Evolutionary conservation across 2,888 invertebrate genomes (phyloP), one percentile per base, ranked within the genome.

Genomic region (Xanthia togata): DNA sequence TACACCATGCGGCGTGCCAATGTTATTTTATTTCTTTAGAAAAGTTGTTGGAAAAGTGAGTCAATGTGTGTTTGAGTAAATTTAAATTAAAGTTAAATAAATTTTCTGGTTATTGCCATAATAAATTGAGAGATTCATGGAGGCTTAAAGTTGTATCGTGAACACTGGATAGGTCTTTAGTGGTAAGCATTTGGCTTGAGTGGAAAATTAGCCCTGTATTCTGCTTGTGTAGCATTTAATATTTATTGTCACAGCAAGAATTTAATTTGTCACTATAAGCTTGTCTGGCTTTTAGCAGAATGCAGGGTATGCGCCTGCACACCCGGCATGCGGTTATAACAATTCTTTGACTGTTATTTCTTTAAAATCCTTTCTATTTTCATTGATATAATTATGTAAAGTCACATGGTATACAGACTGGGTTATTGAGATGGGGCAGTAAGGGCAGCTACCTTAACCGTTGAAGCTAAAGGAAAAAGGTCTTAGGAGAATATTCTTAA

Each of bases 1-100:
- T 90, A 90, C 84, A 92, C 91, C 89, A 91, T 92, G 95, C 94
- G 92, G 93, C 92, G 92, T 95, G 96, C 94, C 94, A 94, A 94
- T 92, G 87, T 92, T 88, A 89, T 90, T 92, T 90, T 73, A 83
- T 85, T 87, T 89, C 84, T 87, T 84, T 88, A 83, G 85, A 80
- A 81, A 85, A 79, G 85, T 73, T 85, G 82, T 80, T 82, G 53
- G 78, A 76, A 90, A 87, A 73, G 60, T 62, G 26, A 73, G 70
- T 38, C 59, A 74, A 76, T 72, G 41, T 65, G 65, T 71, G 35
- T 71, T 62, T 71, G 60, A 63, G 41, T 62, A 85, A 79, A 89
- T 89, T 89, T 87, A 78, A 75, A 90, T 85, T 76, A 81, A 87
- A 73, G n/a, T 50, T 57, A 53, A 63, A 83, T 86, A 81, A 79